Evolutionary conservation across 2,113 vertebrate genomes (phyloP), one percentile per base, ranked within the genome.

Genomic region (Pionites leucogaster): DNA sequence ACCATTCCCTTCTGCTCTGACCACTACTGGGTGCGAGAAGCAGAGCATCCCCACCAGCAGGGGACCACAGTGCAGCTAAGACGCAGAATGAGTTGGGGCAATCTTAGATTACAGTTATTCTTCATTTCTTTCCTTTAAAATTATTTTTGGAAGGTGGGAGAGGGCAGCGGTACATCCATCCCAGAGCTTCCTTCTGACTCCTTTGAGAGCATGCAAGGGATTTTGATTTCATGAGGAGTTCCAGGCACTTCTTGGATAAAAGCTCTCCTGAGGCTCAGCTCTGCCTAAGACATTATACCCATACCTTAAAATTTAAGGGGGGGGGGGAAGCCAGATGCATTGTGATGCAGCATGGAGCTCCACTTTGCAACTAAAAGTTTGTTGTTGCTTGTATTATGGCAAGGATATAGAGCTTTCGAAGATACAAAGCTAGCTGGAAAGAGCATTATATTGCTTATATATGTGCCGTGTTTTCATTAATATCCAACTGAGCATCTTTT

Each of bases 161-260:
- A 86, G 13, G 44, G 65, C 50, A 90, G 53, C 3, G 0, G 37
- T 57, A 74, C 47, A 71, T 75, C 89, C 62, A 94, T 60, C 68
- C 47, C 88, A 92, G 80, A 96, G 88, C 80, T 88, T 94, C 85
- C 88, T 95, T 86, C 87, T 82, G 72, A 68, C 41, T 92, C 76
- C 90, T 90, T 50, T 0, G 35, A 93, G 80, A 90, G 60, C 35
- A 86, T 69, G 92, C 69, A 86, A 88, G 79, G 85, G 70, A 96
- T 94, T 95, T 95, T 96, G 85, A 94, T 97, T 97, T 94, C 88
- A 93, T 2, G 1, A 92, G 79, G 65, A 82, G 86, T 78, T 93
- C 68, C 85, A 96, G 75, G 60, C 80, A 88, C 82, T 65, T 86
- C 82, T 47, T 19, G 75, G 84, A 95, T 96, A 90, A 96, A 95